These are phyloP conservation scores for Rhinoptilus africanus DNA, from an alignment of 2,113 vertebrate genomes.

Conservation along the genomic window DNA sequence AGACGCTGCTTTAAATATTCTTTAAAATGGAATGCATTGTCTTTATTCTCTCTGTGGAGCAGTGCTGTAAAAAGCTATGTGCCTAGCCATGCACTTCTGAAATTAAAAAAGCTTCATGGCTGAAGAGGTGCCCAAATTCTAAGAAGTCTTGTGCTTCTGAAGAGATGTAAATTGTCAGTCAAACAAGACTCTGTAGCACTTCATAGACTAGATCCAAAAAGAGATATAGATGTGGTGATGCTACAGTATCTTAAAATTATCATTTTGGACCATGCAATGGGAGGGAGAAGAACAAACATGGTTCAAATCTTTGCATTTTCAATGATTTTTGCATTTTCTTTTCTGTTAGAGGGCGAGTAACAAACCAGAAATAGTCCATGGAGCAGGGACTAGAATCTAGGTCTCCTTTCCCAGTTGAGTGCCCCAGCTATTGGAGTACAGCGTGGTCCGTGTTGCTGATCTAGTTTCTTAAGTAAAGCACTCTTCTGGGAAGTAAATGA, in stretches of 20 bases:
- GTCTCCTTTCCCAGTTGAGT: neutral
- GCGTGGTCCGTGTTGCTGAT: neutral
- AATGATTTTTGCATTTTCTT: neutral
- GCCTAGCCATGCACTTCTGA: neutral
- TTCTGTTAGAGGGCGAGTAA: neutral
- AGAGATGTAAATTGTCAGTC: neutral
- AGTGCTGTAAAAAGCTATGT: neutral
- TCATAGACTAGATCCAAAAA: neutral
- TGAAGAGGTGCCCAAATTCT: constrained; percentile 6
- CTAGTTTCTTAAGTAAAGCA: neutral
- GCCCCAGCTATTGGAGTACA: neutral
- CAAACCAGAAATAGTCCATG: neutral
- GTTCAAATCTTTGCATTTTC: neutral
- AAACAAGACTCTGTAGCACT: neutral
- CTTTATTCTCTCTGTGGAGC: neutral
- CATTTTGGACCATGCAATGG: neutral
- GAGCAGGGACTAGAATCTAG: neutral
- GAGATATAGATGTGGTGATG: neutral
- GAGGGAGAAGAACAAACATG: neutral
- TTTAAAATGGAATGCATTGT: neutral
- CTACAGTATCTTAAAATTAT: neutral
- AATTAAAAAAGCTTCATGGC: neutral
- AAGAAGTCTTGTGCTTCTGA: neutral
- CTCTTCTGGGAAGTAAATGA: neutral
- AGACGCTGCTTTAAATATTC: neutral